Base-by-base conservation (phyloP, 2,888 invertebrate genomes). In the Calameuta pallipes region DNA sequence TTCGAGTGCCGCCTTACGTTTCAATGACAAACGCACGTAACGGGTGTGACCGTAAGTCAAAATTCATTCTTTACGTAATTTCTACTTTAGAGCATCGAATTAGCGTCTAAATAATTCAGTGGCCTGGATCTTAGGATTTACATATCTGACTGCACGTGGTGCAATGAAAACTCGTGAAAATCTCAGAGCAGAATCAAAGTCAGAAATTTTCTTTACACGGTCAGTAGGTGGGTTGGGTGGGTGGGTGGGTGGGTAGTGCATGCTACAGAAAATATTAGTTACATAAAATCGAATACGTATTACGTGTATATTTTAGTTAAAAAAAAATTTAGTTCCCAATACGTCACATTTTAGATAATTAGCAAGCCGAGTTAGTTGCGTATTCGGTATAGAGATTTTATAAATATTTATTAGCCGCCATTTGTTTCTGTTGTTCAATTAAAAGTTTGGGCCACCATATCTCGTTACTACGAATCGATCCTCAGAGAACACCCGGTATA, bases 51-150 rank as follows among this genome's bases (percentile, higher is more conserved):
- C 23, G 6, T 56, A 56, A 23, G 41, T 56, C 6, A 56, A 56
- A 23, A 23, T 56, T 6, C 23, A 56, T 56, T 9, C 23, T 23
- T 23, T 15, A 2, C 23, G 23, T 56, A 15, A 71, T 71, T 71
- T 71, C 13, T 3, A 71, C 3, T 12, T 0, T 12, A 15, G 31
- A 15, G 31, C 3, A 11, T 30, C 71, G 71, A 31, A 71, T 71
- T 71, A 31, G 69, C 70, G 70, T 71, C 71, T 78, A 78, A 78
- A 78, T 78, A 78, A 85, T 85, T 85, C 85, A 85, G 82, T 85
- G 82, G 84, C 82, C 83, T 69, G 82, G 82, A 85, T 85, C 85
- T 84, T 82, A 83, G 81, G 82, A 70, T 80, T 76, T 77, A 36
- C 36, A 36, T 36, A 70, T 77, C 78, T 11, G 15, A 33, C 31